Evolutionary conservation across 2,888 invertebrate species (phyloP), one percentile per base, ranked within the genome.

Genomic region (Caenorhabditis imperialis): DNA sequence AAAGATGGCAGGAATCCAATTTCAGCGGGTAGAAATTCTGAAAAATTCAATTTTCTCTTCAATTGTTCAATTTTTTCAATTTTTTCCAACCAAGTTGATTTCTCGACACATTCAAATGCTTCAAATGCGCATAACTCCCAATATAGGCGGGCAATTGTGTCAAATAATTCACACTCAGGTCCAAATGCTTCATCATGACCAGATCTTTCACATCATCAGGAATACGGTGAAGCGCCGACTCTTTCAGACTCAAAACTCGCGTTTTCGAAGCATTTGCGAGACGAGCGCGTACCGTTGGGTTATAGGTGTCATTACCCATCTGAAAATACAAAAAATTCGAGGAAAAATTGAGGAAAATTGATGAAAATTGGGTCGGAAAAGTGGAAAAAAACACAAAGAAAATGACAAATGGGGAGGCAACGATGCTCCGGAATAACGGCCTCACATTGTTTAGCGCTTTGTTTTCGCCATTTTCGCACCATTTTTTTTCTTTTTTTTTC

Each of bases 111-210:
- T 89, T 88, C 14, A 92, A 82, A 67, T 89, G 90, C 81, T 91
- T 91, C 50, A 92, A 82, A 58, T 89, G 86, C 10, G 81, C 81
- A 82, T 85, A 85, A 3, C 71, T 42, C 35, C 90, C 90, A 72
- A 92, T 90, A 61, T 88, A 88, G 10, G 88, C 78, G 1, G 92
- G 92, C 14, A 92, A 77, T 4, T 78, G 69, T 10, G 91, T 89
- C 83, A 99, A 92, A 88, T 93, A 94, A 90, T 99, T 99, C 81
- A 94, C 93, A 0, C 96, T 96, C 58, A 99, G 89, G 89, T 99
- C 96, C 74, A 99, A 90, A 38, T 94, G 96, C 80, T 98, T 92
- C 65, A 99, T 89, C 55, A 92, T 89, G 75, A 91, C 27, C 35
- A 85, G 80, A 71, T 85, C 78, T 16, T 75, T 65, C 8, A 82